Evolutionary conservation across 2,888 invertebrate species (phyloP).

Genomic region (Heliconius ismenius): DNA sequence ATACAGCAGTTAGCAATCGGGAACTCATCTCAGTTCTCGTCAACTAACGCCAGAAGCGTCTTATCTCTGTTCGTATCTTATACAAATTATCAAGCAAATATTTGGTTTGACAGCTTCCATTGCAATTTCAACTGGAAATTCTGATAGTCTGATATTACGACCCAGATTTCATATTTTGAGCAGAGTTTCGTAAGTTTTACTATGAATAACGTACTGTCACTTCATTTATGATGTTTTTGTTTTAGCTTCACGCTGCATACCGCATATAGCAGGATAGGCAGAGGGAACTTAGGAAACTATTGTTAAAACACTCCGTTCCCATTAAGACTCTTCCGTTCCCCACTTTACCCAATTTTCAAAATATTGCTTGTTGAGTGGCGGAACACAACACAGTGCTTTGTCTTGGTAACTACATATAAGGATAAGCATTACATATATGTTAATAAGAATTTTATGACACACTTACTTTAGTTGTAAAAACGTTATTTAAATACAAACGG

Average conservation of each 20-base stretch:
- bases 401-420: no score
- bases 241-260: not conserved
- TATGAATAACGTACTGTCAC: not conserved
- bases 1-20: constrained; percentile 10
- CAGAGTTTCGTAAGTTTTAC: not conserved
- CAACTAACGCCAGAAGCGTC: constrained; percentile 6
- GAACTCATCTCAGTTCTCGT: constrained; percentile 14
- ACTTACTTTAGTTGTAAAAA: not conserved
- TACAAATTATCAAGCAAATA: constrained; percentile 25
- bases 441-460: not conserved
- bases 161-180: constrained; percentile 6
- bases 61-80: constrained; percentile 18
- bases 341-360: not conserved
- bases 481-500: not conserved
- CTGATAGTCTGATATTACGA: constrained; percentile 1
- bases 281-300: no score
- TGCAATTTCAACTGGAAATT: constrained; percentile 20
- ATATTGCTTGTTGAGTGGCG: not conserved
- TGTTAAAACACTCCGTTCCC: no score
- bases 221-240: not conserved
- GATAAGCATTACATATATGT: not conserved
- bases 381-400: not conserved
- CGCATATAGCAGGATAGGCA: not conserved
- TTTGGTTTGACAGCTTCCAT: constrained; percentile 21
- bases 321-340: no score